Evolutionary conservation across 2,888 invertebrate genomes (phyloP), one percentile per base, ranked within the genome.

Genomic region (Ganaspis brasiliensis): DNA sequence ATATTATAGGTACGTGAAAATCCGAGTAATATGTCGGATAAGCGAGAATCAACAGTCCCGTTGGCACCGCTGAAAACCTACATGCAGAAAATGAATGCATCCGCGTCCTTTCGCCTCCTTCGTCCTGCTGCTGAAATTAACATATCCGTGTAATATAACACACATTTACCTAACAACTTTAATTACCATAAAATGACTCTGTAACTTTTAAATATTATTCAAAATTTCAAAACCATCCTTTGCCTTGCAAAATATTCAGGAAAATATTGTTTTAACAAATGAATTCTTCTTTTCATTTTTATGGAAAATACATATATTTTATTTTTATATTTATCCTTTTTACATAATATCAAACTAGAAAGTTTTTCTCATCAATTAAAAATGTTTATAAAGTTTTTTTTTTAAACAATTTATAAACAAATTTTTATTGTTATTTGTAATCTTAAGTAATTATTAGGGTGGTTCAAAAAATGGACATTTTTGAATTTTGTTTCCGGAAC

Each of bases 71-170:
- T 55, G 74, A 57, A 40, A 72, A 52, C 56, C 61, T 71, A 56
- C 73, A 61, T 67, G 24, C 35, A 45, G 73, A 75, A 78, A 73
- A 75, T 75, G 56, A 75, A 70, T 73, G 78, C 59, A 73, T 73
- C 52, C 73, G 55, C 73, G 55, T 77, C 21, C 21, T 24, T 67
- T 67, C 40, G 63, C 40, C 63, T 45, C 45, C 24, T 12, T 21
- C 37, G 37, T 67, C 63, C n/a, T 37, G 63, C n/a, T n/a, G n/a
- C 24, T 61, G 37, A 67, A 67, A 67, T 67, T 67, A 45, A 67
- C 45, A 67, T 67, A 67, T 67, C 24, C 37, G 12, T 63, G 37
- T 21, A 63, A 40, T 19, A 37, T 61, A 59, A 59, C 31, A 26
- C 9, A 59, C 6, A 59, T 31, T 26, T 16, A 61, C 72, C 40